Evolutionary conservation across 30 jellyfish, hydroid and myxozoan genomes (phyloP), one percentile per base, ranked within the genome.

Genomic region (Haliclystus octoradiatus): DNA sequence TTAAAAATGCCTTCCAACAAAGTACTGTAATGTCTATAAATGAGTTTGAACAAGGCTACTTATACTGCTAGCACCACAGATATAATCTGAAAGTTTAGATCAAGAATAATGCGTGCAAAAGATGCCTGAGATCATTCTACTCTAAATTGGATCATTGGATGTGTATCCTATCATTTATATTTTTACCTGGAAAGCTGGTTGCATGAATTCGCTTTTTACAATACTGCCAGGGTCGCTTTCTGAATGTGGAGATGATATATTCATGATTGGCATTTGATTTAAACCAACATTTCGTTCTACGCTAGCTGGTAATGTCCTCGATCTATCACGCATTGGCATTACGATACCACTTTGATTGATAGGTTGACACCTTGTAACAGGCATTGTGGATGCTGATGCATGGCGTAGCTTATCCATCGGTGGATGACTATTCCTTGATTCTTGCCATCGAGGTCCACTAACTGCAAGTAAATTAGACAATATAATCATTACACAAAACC

Each of bases 371-470:
- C 57, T 40, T 40, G 57, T 40, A 19, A 19, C 57, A 19, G 57
- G 57, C 57, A 40, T 5, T 5, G 57, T 40, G 57, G 57, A 5
- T 40, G 57, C 57, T 9, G 57, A 5, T 40, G 57, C 57, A 40
- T 40, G 57, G 9, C 57, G 9, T 5, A 40, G 57, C 19, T 40
- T 40, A 19, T 40, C 57, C 9, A 40, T 9, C 14, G 57, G 9
- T 9, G 57, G 19, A 9, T 40, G 57, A 40, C 14, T 19, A 40
- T 40, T 40, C 19, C 57, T 40, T 40, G 57, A 9, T 40, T 40
- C 57, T 40, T 40, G 57, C 57, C 57, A 40, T 40, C 57, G 9
- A 19, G 57, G 57, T 40, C 57, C 57, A n/a, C n/a, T n/a, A 9
- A 40, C 57, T 40, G 9, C 19, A 19, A 40, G 19, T 9, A 40